These are phyloP conservation scores for Clarias fuscus DNA, from an alignment of 2,797 vertebrate genomes.

Conservation along the genomic window DNA sequence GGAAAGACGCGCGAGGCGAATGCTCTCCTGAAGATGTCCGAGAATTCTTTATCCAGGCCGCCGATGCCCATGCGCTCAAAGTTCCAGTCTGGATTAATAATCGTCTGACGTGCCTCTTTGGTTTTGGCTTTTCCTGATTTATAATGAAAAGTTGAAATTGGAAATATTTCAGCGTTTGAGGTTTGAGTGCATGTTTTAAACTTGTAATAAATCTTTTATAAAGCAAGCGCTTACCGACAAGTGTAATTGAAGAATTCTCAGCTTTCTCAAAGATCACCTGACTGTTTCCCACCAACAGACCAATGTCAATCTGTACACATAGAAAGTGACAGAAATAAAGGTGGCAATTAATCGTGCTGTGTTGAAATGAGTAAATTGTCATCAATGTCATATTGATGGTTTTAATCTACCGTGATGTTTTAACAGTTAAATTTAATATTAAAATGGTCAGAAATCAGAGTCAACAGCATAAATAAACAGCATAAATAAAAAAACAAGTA, in stretches of 20 bases:
- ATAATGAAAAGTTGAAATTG: not conserved
- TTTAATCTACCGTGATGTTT: not conserved
- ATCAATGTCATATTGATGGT: not conserved
- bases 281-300: constrained; percentile 93
- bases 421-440: not conserved
- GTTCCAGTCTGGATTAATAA: constrained; percentile 91
- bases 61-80: constrained; percentile 87
- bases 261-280: constrained; percentile 98
- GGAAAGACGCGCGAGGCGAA: constrained; percentile 88
- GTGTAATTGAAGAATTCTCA: constrained; percentile 90
- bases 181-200: not conserved
- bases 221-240: constrained; percentile 82
- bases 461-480: too few species aligned
- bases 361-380: not conserved
- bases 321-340: not conserved
- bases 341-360: not conserved
- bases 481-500: not conserved
- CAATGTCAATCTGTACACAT: constrained; percentile 84
- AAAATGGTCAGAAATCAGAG: not conserved
- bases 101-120: constrained; percentile 84
- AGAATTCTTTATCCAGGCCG: constrained; percentile 83
- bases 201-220: not conserved
- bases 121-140: constrained; percentile 86
- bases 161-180: not conserved
- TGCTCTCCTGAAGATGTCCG: constrained; percentile 84